Evolutionary conservation across 2,113 vertebrate species (phyloP), one percentile per base, ranked within the genome.

Genomic region (Triplophysa tibetana): DNA sequence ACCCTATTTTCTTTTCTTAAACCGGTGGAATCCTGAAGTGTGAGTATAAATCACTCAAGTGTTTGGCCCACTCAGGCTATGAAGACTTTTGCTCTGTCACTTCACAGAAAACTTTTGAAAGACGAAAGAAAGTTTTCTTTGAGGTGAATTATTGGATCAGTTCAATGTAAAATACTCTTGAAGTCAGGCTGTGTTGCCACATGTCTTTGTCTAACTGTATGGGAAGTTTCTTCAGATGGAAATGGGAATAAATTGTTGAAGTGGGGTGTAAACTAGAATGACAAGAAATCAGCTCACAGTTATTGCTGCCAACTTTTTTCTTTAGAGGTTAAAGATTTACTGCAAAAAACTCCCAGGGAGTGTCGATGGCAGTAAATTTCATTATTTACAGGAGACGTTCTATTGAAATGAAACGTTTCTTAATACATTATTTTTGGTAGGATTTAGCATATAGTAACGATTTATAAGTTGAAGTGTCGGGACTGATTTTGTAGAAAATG

Each of bases 261-360:
- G 4, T n/a, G 17, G 63, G 76, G 76, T 58, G 76, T 66, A 75
- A 64, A 66, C 13, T 56, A 2, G 52, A 62, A 43, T 45, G 75
- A 75, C 78, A 75, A 81, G 38, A 69, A 74, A 60, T 52, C 45
- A 24, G 8, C 72, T 78, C 19, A 19, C 68, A 63, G 62, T 68
- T 61, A 63, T 11, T 41, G 38, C 75, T n/a, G 52, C 43, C 82
- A 79, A 52, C 72, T 63, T 38, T 79, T 81, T 84, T 33, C 23
- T 48, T 24, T 41, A 65, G 56, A 26, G 65, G 65, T 78, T 73
- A 78, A 84, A 56, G 79, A 81, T 84, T 84, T 84, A 77, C 21
- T 64, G 62, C 63, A 24, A 58, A 69, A 77, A 75, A 77, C 26
- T 1, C 33, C 73, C 62, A 52, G 48, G 23, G 45, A 75, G 58